Conservation (phyloP, 2,888 invertebrate genomes). For the Lypha dubia region DNA sequence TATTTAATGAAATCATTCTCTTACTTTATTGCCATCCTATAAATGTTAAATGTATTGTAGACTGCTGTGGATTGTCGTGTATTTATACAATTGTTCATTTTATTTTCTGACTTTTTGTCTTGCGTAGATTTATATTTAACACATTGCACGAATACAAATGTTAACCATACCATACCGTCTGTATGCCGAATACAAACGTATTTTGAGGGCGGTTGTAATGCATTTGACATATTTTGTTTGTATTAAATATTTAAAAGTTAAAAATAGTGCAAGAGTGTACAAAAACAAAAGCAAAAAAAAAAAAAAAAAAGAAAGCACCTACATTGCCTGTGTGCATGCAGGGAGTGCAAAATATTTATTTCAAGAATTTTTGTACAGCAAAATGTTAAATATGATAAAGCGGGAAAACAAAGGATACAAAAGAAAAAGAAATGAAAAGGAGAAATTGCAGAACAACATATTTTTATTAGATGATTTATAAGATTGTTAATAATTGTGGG, state of each 20-base stretch:
- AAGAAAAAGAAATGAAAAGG: too few species aligned
- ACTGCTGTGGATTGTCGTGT: constrained; percentile 32
- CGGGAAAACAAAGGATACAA: neutral
- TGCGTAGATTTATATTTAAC: constrained; percentile 68
- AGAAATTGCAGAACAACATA: neutral
- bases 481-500: constrained; percentile 34
- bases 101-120: constrained; percentile 65
- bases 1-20: constrained; percentile 5
- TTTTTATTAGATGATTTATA: constrained; percentile 38
- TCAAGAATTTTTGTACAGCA: constrained; percentile 4
- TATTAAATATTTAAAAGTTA: constrained; percentile 63
- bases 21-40: neutral
- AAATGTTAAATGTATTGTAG: constrained; percentile 39
- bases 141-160: constrained; percentile 63
- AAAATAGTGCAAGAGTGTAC: constrained; percentile 44
- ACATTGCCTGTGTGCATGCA: constrained; percentile 42
- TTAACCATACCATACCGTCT: constrained; percentile 45
- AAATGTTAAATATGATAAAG: constrained; percentile 5
- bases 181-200: constrained; percentile 11
- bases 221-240: constrained; percentile 67
- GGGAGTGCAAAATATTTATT: constrained; percentile 47
- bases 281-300: too few species aligned
- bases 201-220: constrained; percentile 64
- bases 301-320: too few species aligned
- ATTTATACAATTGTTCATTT: constrained; percentile 65